Conservation (phyloP, 2,888 invertebrate genomes). For the Trichopoda pennipes region DNA sequence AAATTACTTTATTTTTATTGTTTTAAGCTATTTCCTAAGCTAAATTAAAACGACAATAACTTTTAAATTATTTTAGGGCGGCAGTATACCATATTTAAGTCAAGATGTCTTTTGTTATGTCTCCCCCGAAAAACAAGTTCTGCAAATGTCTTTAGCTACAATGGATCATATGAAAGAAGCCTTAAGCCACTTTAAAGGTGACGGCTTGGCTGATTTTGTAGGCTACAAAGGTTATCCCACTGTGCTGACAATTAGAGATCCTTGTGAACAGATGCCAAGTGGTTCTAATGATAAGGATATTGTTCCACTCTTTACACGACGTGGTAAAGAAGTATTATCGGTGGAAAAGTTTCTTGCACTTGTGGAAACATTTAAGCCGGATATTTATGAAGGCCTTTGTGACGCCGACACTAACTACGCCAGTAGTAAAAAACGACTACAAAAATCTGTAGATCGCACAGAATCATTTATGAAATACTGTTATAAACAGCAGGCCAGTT, state of each 20-base stretch:
- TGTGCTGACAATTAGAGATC: conserved; percentile 83
- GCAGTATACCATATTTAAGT: conserved; percentile 91
- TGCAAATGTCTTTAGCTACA: conserved; percentile 88
- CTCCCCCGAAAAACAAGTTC: conserved; percentile 83
- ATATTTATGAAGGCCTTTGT: conserved; percentile 90
- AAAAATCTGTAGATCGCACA: conserved; percentile 88
- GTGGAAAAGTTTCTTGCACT: conserved; percentile 88
- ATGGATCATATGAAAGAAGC: conserved; percentile 86
- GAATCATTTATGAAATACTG: conserved; percentile 86
- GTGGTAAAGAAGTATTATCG: conserved; percentile 87
- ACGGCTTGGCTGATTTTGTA: conserved; percentile 87
- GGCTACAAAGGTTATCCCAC: conserved; percentile 83
- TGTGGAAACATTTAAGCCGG: conserved; percentile 89
- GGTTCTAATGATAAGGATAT: conserved; percentile 88
- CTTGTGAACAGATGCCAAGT: conserved; percentile 84
- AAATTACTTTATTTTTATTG: too few species aligned
- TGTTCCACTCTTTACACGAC: conserved; percentile 89
- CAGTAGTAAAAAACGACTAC: conserved; percentile 86
- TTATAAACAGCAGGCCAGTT: conserved; percentile 84
- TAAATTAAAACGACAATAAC: too few species aligned
- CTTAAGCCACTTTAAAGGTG: conserved; percentile 84
- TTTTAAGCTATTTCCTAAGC: too few species aligned
- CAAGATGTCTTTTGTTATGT: conserved; percentile 87
- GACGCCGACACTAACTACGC: conserved; percentile 84
- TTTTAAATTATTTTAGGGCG: conserved; percentile 83